Evolutionary conservation across 2,113 vertebrate genomes (phyloP).

Genomic region (Neodon shergylaensis): DNA sequence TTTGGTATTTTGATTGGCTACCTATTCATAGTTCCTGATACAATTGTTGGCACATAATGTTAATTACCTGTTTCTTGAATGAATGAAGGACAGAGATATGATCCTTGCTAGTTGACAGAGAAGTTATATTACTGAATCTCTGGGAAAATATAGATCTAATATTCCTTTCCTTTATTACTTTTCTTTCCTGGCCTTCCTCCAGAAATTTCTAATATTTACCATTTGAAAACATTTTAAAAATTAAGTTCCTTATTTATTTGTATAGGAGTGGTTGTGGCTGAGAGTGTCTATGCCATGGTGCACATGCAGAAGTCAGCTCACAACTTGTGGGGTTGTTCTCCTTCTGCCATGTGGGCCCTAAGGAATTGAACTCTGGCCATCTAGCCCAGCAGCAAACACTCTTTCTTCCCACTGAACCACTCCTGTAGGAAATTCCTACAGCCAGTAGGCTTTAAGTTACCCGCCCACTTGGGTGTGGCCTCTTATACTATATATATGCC

Average conservation of each 20-base stretch:
- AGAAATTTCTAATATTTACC: background rate
- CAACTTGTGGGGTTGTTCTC: no score
- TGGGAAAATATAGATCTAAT: background rate
- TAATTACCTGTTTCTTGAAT: background rate
- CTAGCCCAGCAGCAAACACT: background rate
- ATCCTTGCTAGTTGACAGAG: background rate
- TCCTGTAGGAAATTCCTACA: no score
- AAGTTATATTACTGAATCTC: background rate
- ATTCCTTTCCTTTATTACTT: background rate
- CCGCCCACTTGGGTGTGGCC: no score
- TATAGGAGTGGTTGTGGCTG: background rate
- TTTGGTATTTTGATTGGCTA: background rate
- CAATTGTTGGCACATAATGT: background rate
- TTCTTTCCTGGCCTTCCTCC: background rate
- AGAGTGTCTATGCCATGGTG: background rate
- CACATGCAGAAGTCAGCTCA: background rate
- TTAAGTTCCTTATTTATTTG: background rate
- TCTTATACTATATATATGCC: no score
- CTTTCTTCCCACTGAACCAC: background rate
- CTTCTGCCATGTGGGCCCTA: background rate
- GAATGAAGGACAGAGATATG: background rate
- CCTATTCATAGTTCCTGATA: background rate
- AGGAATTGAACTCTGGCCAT: background rate
- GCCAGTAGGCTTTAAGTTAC: no score
- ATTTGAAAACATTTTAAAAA: slow-evolving; percentile 32